These are phyloP conservation scores for Osmerus mordax DNA, from an alignment of 2,113 vertebrate species.

Conservation along the genomic window DNA sequence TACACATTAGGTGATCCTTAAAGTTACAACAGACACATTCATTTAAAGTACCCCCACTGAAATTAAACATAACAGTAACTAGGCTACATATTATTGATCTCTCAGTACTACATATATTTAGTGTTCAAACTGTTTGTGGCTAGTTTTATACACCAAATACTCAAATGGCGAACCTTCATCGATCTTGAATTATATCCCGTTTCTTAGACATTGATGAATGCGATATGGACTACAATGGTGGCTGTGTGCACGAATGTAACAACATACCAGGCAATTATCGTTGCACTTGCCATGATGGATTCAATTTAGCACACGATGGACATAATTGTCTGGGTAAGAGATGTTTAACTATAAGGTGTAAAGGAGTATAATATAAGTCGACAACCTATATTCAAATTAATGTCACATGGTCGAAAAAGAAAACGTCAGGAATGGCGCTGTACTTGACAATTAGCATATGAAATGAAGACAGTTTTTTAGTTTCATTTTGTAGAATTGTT, in stretches of 20 bases:
- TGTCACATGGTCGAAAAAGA: too few species aligned
- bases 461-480: too few species aligned
- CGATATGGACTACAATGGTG: conserved; percentile 88
- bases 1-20: neutral
- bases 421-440: too few species aligned
- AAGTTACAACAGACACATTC: neutral
- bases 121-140: neutral
- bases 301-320: conserved; percentile 92
- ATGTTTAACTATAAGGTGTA: conserved; percentile 10
- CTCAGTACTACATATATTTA: neutral
- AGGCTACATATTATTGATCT: too few species aligned
- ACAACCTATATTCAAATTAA: neutral
- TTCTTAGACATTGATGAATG: conserved; percentile 92
- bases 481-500: too few species aligned
- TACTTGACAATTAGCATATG: too few species aligned
- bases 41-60: too few species aligned
- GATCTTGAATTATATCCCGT: conserved; percentile 59
- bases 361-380: neutral
- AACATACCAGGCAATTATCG: conserved; percentile 98
- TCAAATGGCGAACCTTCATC: conserved; percentile 45
- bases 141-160: neutral
- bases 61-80: too few species aligned
- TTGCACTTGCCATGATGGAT: conserved; percentile 95
- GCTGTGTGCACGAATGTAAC: conserved; percentile 95
- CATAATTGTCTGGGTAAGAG: conserved; percentile 96